Conservation (phyloP, 1,140 invertebrate genomes). For the Micrasema minimum region DNA sequence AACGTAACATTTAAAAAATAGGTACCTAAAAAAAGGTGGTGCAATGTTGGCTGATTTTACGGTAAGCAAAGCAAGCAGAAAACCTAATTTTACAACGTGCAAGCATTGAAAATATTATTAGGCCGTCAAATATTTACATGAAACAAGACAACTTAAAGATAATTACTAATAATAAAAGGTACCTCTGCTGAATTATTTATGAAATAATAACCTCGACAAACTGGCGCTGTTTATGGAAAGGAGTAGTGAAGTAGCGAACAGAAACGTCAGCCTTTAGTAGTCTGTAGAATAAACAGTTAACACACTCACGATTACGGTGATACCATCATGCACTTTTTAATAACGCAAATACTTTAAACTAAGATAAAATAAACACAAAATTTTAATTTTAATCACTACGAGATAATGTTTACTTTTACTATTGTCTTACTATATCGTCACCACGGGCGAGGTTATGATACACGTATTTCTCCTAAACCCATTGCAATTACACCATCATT, state of each 20-base stretch:
- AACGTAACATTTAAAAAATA: no score
- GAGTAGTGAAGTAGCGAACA: constrained; percentile 14
- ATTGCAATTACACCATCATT: background rate
- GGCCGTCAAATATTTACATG: no score
- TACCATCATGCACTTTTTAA: constrained; percentile 17
- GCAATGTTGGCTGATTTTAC: no score
- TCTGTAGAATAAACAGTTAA: background rate
- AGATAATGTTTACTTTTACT: constrained; percentile 33
- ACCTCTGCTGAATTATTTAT: constrained; percentile 2
- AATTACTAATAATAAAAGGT: background rate
- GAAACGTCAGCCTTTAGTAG: constrained; percentile 16
- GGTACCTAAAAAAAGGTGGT: no score
- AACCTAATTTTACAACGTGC: no score
- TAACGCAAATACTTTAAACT: background rate
- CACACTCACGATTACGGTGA: constrained; percentile 15
- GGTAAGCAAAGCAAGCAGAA: no score
- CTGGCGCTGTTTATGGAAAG: constrained; percentile 33
- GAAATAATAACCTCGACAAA: constrained; percentile 33
- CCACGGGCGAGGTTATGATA: constrained; percentile 34
- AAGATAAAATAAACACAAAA: constrained; percentile 25
- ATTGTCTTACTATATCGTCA: constrained; percentile 20
- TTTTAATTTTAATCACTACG: constrained; percentile 16
- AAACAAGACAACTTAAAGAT: background rate
- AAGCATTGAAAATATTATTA: no score
- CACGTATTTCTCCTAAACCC: constrained; percentile 15